A percentile compares a stretch with the other conserved stretches of the same genome.
Evolutionary conservation across 2,113 vertebrate genomes (phyloP).

Genomic region (Mionectes macconnelli): DNA sequence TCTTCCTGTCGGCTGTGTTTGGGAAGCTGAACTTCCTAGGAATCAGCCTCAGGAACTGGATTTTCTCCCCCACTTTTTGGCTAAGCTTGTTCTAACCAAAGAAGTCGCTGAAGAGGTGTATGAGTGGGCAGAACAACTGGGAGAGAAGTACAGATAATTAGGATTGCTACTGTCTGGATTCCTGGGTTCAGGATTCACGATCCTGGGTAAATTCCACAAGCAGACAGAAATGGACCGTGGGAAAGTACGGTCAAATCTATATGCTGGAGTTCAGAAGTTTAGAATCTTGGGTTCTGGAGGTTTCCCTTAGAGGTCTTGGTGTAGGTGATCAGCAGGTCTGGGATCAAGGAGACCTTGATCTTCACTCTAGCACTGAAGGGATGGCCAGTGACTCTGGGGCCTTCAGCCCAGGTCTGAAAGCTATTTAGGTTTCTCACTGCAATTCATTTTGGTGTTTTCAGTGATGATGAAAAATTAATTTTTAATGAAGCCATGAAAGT

Average conservation of each 20-base stretch:
- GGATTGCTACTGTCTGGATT: background rate
- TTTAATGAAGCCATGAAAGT: background rate
- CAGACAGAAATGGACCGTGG: background rate
- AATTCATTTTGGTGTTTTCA: background rate
- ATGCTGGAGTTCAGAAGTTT: background rate
- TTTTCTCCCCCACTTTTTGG: background rate
- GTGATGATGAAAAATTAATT: background rate
- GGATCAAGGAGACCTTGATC: background rate
- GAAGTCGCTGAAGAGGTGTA: background rate
- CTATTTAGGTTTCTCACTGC: background rate
- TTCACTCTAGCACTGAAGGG: background rate
- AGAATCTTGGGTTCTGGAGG: background rate
- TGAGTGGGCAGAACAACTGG: background rate
- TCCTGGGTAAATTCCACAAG: background rate
- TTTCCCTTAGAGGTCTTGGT: background rate
- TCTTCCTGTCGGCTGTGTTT: background rate
- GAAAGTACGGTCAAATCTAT: accelerated
- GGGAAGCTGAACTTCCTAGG: background rate
- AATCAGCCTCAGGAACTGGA: background rate
- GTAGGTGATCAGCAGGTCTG: background rate
- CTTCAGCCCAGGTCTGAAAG: background rate
- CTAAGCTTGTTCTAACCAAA: background rate
- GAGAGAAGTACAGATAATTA: background rate
- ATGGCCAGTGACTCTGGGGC: too few relatives aligned
- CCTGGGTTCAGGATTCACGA: background rate